Evolutionary conservation across 2,888 invertebrate species (phyloP).

Genomic region (Agelastica alni): DNA sequence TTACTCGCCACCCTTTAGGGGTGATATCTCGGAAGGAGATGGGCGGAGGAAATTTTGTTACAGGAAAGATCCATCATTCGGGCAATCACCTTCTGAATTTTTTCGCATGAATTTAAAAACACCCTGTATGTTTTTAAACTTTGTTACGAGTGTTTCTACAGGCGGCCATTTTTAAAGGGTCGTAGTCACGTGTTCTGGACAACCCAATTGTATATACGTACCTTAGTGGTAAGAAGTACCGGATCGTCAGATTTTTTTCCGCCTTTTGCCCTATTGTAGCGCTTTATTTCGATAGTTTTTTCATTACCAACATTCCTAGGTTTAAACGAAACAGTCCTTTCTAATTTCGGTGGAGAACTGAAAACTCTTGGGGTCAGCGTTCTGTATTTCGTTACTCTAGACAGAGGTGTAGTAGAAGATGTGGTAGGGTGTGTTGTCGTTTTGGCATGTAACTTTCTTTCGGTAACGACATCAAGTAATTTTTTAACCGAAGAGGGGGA

Average conservation of each 20-base stretch:
- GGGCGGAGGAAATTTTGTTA: no score
- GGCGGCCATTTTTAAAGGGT: no score
- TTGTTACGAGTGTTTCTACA: no score
- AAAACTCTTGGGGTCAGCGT: constrained; percentile 5
- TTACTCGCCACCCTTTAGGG: no score
- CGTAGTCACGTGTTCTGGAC: no score
- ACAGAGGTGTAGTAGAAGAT: constrained; percentile 28
- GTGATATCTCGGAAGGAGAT: no score
- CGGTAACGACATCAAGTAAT: no score
- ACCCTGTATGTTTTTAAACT: no score
- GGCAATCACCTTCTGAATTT: no score
- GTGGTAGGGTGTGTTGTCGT: constrained; percentile 18
- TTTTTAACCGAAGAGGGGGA: constrained; percentile 40
- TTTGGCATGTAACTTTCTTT: not conserved
- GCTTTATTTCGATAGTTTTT: not conserved
- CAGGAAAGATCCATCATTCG: no score
- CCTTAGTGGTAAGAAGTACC: constrained; percentile 22
- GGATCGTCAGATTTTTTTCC: constrained; percentile 8
- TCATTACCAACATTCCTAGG: constrained; percentile 4
- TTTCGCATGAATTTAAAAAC: no score
- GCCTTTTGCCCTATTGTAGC: constrained; percentile 1
- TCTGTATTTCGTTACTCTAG: constrained; percentile 16
- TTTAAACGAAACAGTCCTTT: constrained; percentile 24
- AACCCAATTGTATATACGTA: no score
- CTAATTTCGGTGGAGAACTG: constrained; percentile 31